A percentile compares a stretch with the other conserved stretches of the same genome.
phyloP scores from a whole-genome alignment of 1,140 invertebrate genomes.

The honey bee (Apis mellifera) region Amel_HAv3.1 CM009937.2:8470001-8470500 shows the following conservation, averaged over 20 bases:
- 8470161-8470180: slow-evolving; percentile 29
- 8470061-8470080: not conserved
- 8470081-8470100: slow-evolving; percentile 21
- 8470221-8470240: not conserved
- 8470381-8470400: no score
- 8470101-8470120: not conserved
- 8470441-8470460: no score
- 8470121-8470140: slow-evolving; percentile 35
- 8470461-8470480: no score
- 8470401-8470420: no score
- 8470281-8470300: no score
- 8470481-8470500: no score
- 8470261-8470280: no score
- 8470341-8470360: no score
- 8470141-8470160: slow-evolving; percentile 29
- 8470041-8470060: not conserved
- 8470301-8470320: no score
- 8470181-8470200: slow-evolving; percentile 56
- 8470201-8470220: slow-evolving; percentile 17
- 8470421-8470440: no score
- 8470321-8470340: no score
- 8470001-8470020: not conserved
- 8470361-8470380: no score
- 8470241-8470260: not conserved
- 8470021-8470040: slow-evolving; percentile 24